Evolutionary conservation across 2,888 invertebrate genomes (phyloP), one percentile per base, ranked within the genome.

Genomic region (Acholoe squamosa): DNA sequence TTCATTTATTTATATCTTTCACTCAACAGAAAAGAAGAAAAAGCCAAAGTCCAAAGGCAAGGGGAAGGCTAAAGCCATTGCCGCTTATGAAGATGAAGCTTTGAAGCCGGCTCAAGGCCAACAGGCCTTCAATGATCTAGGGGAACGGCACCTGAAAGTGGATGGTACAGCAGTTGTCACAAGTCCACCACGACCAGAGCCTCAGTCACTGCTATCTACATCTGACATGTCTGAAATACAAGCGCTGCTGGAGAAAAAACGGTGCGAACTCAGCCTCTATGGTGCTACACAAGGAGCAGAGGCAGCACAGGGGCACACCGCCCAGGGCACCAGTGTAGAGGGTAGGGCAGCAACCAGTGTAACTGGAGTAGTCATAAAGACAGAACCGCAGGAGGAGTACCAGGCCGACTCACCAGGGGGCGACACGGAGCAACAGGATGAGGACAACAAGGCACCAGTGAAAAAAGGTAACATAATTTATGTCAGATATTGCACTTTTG

Each of bases 191-290:
- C 19, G 61, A 3, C 1, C 61, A 3, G 22, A 19, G 61, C 61
- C 61, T 61, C 43, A 43, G 43, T 10, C 43, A 10, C 5, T 10
- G 5, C 43, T 43, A 10, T 43, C 43, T 25, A 28, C 25, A 5
- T 76, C 80, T 43, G 22, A 80, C 31, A 71, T 92, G 25, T 84
- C 91, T 25, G 92, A 92, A n/a, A 80, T 93, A 51, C 92, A 93
- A 43, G 77, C 61, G 51, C 80, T 93, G 56, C 90, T 93, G 89
- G 92, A 93, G n/a, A 54, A 91, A 90, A 94, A 93, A 90, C 92
- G 92, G 71, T 89, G 84, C 71, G 92, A 92, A 89, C 88, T 93
- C 31, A 71, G 71, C 31, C 31, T 16, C 7, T 71, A 28, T 28
- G n/a, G 31, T 19, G n/a, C n/a, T n/a, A n/a, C n/a, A n/a, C 3